Conservation (phyloP, 2,113 vertebrate species). For the Chelonoidis abingdonii region DNA sequence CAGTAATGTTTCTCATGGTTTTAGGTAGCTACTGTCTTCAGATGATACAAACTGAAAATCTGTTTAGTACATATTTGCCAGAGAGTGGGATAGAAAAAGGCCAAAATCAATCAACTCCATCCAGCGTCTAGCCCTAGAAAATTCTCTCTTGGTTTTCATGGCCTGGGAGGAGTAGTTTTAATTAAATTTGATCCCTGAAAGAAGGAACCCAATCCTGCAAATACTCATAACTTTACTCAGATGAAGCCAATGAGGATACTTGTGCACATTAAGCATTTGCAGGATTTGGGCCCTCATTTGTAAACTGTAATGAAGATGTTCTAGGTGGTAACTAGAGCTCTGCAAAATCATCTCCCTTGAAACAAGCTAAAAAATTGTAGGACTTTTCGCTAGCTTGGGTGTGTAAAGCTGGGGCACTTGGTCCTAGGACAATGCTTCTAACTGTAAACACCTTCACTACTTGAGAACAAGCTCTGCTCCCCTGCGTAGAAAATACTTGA, state of each 20-base stretch:
- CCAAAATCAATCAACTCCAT: not conserved
- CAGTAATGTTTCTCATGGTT: not conserved
- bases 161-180: not conserved
- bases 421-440: not conserved
- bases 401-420: not conserved
- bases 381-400: not conserved
- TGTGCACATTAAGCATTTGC: not conserved
- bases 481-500: not conserved
- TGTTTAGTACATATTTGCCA: not conserved
- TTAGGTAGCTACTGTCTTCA: not conserved
- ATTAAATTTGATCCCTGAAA: not conserved
- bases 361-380: not conserved
- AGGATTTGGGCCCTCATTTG: not conserved
- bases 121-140: not conserved
- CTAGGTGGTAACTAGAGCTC: not conserved
- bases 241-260: accelerated
- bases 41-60: not conserved
- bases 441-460: not conserved
- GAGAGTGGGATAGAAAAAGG: not conserved
- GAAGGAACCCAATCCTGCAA: not conserved
- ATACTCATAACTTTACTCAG: not conserved
- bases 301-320: not conserved
- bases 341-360: not conserved
- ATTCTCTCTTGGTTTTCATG: not conserved
- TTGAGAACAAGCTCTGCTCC: not conserved